These are phyloP conservation scores for Emydoidea blandingii DNA, from an alignment of 2,797 vertebrate genomes.

Conservation along the genomic window DNA sequence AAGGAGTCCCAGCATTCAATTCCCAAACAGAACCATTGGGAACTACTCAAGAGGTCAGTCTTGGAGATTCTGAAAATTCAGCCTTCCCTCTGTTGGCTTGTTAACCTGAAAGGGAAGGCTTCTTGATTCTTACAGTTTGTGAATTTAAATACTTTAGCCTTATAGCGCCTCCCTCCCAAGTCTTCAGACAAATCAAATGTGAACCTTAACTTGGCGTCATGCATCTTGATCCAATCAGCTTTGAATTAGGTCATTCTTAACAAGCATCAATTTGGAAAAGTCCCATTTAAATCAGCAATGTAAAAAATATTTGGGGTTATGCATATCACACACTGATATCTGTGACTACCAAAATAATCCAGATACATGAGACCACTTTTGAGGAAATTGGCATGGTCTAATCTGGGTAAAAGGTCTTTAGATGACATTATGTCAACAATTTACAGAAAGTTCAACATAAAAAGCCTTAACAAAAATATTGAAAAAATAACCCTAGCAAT, in stretches of 20 bases:
- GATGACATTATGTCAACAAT: neutral
- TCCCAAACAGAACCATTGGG: no score
- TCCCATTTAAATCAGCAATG: neutral
- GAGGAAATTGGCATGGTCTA: no score
- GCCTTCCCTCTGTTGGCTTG: neutral
- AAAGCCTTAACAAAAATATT: neutral
- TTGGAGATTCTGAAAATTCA: neutral
- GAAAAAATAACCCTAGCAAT: neutral
- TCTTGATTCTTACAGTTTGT: neutral
- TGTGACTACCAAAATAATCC: neutral
- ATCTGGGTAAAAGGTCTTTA: no score
- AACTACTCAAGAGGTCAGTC: neutral
- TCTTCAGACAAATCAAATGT: neutral
- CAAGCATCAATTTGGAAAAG: slow-evolving; percentile 11
- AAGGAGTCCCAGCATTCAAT: neutral
- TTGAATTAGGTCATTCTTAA: neutral
- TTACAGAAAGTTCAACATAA: neutral
- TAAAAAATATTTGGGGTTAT: neutral
- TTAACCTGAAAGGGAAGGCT: neutral
- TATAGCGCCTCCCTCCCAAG: neutral
- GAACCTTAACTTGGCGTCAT: neutral
- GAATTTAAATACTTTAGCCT: neutral
- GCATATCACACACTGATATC: neutral
- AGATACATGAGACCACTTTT: no score
- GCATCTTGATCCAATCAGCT: neutral